Evolutionary conservation across 2,888 invertebrate genomes (phyloP).

Genomic region (Neocrepidodera transversa): DNA sequence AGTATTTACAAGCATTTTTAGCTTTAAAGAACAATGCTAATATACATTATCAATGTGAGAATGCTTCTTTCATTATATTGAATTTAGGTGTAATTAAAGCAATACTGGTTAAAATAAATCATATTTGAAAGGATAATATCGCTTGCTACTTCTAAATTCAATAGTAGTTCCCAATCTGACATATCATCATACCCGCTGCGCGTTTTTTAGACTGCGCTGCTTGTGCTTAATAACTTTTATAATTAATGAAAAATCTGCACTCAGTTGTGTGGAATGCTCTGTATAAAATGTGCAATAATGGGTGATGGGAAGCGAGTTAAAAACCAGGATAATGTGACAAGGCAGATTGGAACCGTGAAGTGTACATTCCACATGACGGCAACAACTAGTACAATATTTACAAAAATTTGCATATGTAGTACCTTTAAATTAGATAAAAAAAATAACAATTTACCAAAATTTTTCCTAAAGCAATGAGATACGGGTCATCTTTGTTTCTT

Average conservation of each 20-base stretch:
- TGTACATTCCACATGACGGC: slow-evolving; percentile 68
- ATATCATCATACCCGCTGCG: slow-evolving; percentile 57
- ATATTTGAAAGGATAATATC: background rate
- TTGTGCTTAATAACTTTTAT: slow-evolving; percentile 30
- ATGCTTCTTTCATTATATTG: slow-evolving; percentile 68
- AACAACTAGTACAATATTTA: slow-evolving; percentile 55
- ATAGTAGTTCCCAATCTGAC: slow-evolving; percentile 75
- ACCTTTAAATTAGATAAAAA: no score
- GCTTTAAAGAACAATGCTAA: slow-evolving; percentile 55
- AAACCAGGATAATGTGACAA: slow-evolving; percentile 47
- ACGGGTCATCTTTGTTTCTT: no score
- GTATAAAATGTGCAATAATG: slow-evolving; percentile 14
- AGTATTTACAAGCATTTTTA: slow-evolving; percentile 66
- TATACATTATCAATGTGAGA: slow-evolving; percentile 67
- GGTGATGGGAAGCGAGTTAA: slow-evolving; percentile 47
- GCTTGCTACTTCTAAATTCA: slow-evolving; percentile 15
- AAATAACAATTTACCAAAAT: no score
- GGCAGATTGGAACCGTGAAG: slow-evolving; percentile 71
- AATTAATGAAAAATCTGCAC: slow-evolving; percentile 34
- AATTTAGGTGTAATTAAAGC: slow-evolving; percentile 20
- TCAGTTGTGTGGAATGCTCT: slow-evolving; percentile 56
- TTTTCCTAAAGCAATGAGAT: no score
- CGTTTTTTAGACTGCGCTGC: slow-evolving; percentile 45
- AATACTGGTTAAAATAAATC: background rate
- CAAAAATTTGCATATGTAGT: slow-evolving; percentile 35